Percentiles rank a stretch among this genome's conserved stretches.
phyloP scores from a whole-genome alignment of 2,888 invertebrate genomes.

The Epicampocera succincta region DNA sequence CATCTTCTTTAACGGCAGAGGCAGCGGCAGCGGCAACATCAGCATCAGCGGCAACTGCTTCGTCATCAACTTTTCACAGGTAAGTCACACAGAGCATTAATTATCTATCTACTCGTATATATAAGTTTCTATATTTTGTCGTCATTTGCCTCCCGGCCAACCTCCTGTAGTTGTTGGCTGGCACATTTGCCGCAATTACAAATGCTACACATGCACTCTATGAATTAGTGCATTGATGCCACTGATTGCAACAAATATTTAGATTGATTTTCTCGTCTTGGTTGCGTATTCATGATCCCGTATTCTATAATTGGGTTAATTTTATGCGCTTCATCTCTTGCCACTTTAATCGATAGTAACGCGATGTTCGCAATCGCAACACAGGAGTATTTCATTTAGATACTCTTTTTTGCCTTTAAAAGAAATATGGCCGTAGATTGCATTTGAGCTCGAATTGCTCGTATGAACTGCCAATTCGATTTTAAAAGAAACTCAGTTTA shows the following conservation, averaged over 20 bases:
- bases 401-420: no score
- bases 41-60: slow-evolving; percentile 39
- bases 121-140: slow-evolving; percentile 28
- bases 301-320: slow-evolving; percentile 66
- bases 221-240: slow-evolving; percentile 41
- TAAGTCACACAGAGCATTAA: slow-evolving; percentile 40
- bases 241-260: slow-evolving; percentile 45
- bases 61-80: slow-evolving; percentile 68
- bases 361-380: slow-evolving; percentile 7
- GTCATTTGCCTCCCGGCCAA: slow-evolving; percentile 13
- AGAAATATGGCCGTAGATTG: no score
- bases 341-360: slow-evolving; percentile 60
- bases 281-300: background rate
- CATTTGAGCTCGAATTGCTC: no score
- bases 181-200: slow-evolving; percentile 31
- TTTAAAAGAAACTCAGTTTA: no score
- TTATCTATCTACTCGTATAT: no score
- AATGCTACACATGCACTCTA: slow-evolving; percentile 40
- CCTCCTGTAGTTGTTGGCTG: slow-evolving; percentile 1
- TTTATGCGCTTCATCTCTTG: slow-evolving; percentile 63
- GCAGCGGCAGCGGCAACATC: slow-evolving; percentile 18
- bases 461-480: no score
- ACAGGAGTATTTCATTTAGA: no score
- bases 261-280: slow-evolving; percentile 32
- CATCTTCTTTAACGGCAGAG: slow-evolving; percentile 43